Conservation (phyloP, 2,113 vertebrate species). For the Copsychus sechellarum region DNA sequence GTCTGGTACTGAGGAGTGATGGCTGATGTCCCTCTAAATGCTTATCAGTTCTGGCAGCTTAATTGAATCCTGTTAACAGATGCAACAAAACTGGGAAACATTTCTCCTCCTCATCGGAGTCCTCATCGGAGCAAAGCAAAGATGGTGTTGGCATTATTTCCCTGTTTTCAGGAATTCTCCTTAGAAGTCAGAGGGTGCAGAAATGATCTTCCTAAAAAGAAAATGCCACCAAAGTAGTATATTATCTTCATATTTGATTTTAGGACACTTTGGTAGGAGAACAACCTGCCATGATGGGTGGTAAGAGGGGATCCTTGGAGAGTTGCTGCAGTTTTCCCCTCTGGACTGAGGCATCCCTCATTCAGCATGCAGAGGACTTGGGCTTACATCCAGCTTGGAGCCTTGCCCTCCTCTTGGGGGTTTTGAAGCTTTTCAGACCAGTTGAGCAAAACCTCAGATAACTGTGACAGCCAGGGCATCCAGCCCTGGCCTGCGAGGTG, state of each 20-base stretch:
- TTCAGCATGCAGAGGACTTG: not conserved
- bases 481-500: not conserved
- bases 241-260: not conserved
- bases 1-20: constrained; percentile 48
- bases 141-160: not conserved
- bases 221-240: not conserved
- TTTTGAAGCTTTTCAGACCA: not conserved
- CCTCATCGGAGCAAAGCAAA: not conserved
- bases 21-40: constrained; percentile 25
- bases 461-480: not conserved
- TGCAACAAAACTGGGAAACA: not conserved
- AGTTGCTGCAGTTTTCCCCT: not conserved
- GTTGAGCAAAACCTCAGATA: not conserved
- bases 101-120: not conserved
- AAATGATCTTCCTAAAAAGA: not conserved
- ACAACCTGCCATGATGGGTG: not conserved
- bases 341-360: not conserved
- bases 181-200: not conserved
- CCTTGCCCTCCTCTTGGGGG: not conserved
- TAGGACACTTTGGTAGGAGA: not conserved
- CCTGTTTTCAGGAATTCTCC: not conserved
- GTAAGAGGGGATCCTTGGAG: not conserved
- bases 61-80: constrained; percentile 37
- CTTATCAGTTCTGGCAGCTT: constrained; percentile 40
- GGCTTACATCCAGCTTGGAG: not conserved